Conservation (phyloP, 2,797 vertebrate genomes). For the Gymnoscopelus braueri region DNA sequence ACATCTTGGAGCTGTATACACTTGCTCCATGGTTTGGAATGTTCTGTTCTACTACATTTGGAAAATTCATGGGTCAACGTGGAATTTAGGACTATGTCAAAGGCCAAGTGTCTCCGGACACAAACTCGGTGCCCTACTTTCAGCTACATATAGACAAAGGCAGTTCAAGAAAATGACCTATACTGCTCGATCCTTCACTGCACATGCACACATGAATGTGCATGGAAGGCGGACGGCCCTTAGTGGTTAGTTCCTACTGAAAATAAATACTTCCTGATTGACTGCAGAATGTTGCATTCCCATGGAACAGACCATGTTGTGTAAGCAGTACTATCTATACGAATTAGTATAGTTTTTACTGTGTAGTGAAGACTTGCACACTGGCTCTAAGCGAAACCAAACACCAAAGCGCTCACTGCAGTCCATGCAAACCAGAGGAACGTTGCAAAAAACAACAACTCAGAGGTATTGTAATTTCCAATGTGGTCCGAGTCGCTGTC, state of each 20-base stretch:
- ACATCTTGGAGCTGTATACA: constrained; percentile 37
- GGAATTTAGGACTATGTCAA: constrained; percentile 12
- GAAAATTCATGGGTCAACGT: constrained; percentile 7
- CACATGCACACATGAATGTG: neutral
- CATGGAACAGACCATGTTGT: constrained; percentile 39
- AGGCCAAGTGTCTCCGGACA: neutral
- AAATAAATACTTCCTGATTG: constrained; percentile 7
- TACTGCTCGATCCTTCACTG: neutral
- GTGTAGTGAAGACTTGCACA: constrained; percentile 19
- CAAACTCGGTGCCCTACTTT: constrained; percentile 8
- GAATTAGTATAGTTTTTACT: constrained; percentile 11
- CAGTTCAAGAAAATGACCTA: constrained; percentile 1
- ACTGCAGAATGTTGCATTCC: constrained; percentile 5
- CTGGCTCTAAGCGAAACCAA: constrained; percentile 30
- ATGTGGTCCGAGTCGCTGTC: neutral
- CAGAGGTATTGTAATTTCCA: constrained; percentile 3
- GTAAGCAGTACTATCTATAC: constrained; percentile 18
- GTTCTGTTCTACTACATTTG: constrained; percentile 40
- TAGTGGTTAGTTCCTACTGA: constrained; percentile 10
- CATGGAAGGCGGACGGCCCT: constrained; percentile 1
- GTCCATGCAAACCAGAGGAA: constrained; percentile 17
- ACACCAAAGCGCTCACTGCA: constrained; percentile 18
- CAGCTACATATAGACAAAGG: neutral
- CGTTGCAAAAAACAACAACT: neutral
- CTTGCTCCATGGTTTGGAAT: constrained; percentile 44